Conservation (phyloP, 2,113 vertebrate genomes). For the Ochotona princeps region DNA sequence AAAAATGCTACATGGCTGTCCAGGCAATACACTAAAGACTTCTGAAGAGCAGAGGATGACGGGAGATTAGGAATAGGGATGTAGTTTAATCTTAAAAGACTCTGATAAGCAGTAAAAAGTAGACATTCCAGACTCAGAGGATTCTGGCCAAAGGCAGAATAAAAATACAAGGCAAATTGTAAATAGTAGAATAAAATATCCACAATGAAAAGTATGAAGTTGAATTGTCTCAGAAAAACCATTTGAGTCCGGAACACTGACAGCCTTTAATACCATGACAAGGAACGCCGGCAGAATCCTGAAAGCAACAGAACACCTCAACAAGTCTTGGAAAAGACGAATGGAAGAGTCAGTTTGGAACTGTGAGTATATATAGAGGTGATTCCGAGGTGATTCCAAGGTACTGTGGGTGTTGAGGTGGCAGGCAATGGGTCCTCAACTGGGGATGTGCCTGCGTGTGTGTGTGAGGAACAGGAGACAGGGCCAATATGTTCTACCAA, state of each 20-base stretch:
- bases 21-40: neutral
- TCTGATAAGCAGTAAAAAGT: neutral
- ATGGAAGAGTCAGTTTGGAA: neutral
- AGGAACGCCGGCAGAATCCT: neutral
- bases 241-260: neutral
- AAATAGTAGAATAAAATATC: neutral
- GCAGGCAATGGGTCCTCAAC: too few relatives aligned
- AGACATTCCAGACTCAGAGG: neutral
- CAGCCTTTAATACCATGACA: too few relatives aligned
- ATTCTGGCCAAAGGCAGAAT: neutral
- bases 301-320: neutral
- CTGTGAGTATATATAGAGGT: neutral
- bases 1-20: neutral
- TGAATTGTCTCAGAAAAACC: neutral
- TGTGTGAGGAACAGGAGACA: neutral
- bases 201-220: neutral
- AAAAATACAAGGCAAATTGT: neutral
- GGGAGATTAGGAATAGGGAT: neutral
- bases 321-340: neutral
- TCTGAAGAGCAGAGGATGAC: neutral
- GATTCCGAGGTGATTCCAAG: neutral
- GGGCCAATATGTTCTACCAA: neutral
- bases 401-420: neutral
- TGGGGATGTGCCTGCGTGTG: accelerated
- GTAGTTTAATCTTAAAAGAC: neutral